Base-by-base conservation (phyloP, 2,888 invertebrate genomes). In the Amphipyra tragopoginis region DNA sequence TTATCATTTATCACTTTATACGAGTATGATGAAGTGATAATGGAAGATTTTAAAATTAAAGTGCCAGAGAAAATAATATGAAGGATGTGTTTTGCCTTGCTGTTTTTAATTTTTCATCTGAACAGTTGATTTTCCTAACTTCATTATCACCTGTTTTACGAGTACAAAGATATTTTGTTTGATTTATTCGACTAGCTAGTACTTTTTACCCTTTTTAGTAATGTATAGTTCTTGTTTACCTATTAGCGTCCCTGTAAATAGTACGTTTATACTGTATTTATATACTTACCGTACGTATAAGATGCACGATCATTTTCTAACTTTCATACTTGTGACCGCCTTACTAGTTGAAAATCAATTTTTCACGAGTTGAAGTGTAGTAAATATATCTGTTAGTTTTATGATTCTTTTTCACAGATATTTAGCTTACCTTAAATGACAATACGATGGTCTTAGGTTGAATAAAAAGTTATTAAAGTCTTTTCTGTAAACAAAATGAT, bases 141-240 rank as follows among this genome's bases (percentile, higher is more conserved):
- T 72, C 75, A 82, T 76, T 64, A 70, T 71, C 71, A 77, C 78
- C 65, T 77, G 80, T 80, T 84, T 85, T 86, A 81, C 82, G 66
- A 87, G 87, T 88, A 88, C 88, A 87, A 88, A 88, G 65, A 55
- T 74, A 36, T 72, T 69, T 15, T 26, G 13, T 26, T 72, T 65
- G 54, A 58, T 72, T 75, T 73, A 55, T 58, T 64, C 44, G 14
- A 53, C 54, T 65, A 75, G 50, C 39, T 14, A 53, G 15, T 65
- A 65, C 10, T 40, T 34, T 61, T 52, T 53, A 55, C 42, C 40
- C 56, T 65, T 65, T 13, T 43, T 61, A 60, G 29, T 59, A 64
- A 47, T 71, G 61, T 78, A 77, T 50, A 76, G 65, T 67, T 58
- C 7, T 52, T 58, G 60, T 70, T 62, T 59, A 75, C 49, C 47